A percentile compares a stretch with the other conserved stretches of the same genome.
These are phyloP conservation scores for Scaptodrosophila lebanonensis DNA, from an alignment of 1,140 invertebrate species.

Conservation along the genomic window DNA sequence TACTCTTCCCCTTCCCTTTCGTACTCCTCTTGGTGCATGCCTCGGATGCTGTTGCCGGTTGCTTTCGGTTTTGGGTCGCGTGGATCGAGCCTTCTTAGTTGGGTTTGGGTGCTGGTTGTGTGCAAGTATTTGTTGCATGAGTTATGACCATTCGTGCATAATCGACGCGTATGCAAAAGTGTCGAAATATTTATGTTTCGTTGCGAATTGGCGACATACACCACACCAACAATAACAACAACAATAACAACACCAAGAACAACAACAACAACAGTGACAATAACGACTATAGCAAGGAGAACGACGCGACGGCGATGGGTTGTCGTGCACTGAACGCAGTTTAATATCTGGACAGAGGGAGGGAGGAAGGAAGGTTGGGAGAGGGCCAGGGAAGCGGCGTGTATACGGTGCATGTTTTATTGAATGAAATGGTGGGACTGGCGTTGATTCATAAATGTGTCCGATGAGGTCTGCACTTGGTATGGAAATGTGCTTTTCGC, in stretches of 20 bases:
- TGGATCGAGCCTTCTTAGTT: conserved; percentile 26
- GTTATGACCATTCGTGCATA: conserved; percentile 71
- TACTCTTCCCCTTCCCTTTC: no score
- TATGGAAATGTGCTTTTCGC: no score
- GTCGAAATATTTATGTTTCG: conserved; percentile 72
- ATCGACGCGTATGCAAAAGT: conserved; percentile 67
- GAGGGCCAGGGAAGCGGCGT: conserved; percentile 12
- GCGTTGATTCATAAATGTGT: conserved; percentile 73
- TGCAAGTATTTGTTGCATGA: conserved; percentile 72
- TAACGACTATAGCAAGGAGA: no score
- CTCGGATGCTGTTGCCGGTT: no score
- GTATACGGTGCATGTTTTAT: conserved; percentile 53
- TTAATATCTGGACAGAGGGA: conserved; percentile 37
- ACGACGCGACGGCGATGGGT: no score
- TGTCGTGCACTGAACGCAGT: conserved; percentile 64
- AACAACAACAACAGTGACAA: conserved; percentile 11
- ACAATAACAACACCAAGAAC: background rate
- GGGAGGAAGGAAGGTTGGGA: background rate
- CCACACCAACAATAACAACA: conserved; percentile 9
- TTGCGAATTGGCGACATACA: conserved; percentile 55
- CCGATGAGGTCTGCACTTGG: no score
- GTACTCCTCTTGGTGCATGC: no score
- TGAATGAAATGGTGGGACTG: conserved; percentile 69
- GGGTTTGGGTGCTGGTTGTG: conserved; percentile 32
- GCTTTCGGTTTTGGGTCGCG: conserved; percentile 38